A percentile compares a stretch with the other conserved stretches of the same genome.
These are phyloP conservation scores for Muntiacus muntjak DNA, from an alignment of 2,113 vertebrate genomes.

Conservation along the genomic window DNA sequence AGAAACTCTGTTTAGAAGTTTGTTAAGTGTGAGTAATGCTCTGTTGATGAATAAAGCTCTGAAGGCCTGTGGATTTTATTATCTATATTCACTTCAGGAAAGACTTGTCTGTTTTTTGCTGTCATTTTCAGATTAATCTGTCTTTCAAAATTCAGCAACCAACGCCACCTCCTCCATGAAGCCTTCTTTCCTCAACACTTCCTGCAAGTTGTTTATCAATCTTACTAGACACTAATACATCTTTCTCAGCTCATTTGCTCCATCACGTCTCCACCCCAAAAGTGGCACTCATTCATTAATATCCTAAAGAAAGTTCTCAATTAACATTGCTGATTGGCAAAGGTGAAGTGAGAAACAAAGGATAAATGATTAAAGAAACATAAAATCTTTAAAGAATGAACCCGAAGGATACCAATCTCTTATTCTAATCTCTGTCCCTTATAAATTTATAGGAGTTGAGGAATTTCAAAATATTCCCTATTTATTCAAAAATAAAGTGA, in stretches of 20 bases:
- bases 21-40: neutral
- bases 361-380: constrained; percentile 1
- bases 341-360: constrained; percentile 22
- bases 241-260: neutral
- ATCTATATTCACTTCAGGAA: neutral
- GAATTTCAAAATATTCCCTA: constrained; percentile 20
- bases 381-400: neutral
- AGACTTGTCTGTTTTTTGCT: neutral
- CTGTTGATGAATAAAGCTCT: neutral
- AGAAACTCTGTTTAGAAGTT: neutral
- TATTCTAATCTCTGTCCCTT: neutral
- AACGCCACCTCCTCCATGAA: neutral
- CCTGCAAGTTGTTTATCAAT: neutral
- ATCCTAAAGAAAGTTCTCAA: neutral
- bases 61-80: neutral
- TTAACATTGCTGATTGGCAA: neutral
- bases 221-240: neutral
- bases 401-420: neutral
- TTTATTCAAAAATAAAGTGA: constrained; percentile 20
- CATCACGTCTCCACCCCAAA: neutral
- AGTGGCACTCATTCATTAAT: neutral
- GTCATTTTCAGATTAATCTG: neutral
- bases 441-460: neutral
- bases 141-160: neutral
- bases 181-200: neutral